Evolutionary conservation across 2,113 vertebrate species (phyloP).

Genomic region (Embiotoca jacksoni): DNA sequence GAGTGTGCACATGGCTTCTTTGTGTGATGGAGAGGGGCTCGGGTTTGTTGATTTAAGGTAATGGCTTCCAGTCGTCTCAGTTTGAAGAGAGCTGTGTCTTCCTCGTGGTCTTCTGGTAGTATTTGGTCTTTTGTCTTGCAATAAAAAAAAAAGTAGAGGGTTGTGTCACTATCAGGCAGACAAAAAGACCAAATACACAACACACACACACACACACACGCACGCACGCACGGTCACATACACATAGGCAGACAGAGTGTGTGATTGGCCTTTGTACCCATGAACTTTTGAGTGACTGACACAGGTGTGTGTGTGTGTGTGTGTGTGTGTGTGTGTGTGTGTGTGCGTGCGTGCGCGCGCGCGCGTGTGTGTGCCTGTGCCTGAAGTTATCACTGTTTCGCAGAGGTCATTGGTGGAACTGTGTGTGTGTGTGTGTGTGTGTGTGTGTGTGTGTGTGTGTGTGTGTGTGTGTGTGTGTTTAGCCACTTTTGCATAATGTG

Average conservation of each 20-base stretch:
- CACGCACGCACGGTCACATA: not conserved
- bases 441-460: conserved; percentile 9
- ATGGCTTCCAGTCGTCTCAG: conserved; percentile 69
- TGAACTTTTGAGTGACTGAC: conserved; percentile 8
- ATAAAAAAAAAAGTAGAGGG: conserved; percentile 5
- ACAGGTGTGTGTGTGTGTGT: conserved; percentile 11
- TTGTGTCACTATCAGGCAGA: conserved; percentile 22
- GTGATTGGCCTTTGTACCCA: not conserved
- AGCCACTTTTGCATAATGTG: conserved; percentile 49
- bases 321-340: not conserved
- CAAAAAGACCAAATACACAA: conserved; percentile 7
- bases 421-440: not conserved
- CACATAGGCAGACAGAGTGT: not conserved
- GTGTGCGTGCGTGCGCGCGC: not conserved
- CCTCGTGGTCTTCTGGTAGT: too few species aligned
- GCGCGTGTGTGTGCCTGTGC: too few species aligned
- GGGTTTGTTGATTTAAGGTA: conserved; percentile 71
- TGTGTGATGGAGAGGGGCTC: conserved; percentile 43
- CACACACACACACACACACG: conserved; percentile 6
- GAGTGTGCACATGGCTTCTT: conserved; percentile 66
- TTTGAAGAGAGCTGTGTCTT: conserved; percentile 30
- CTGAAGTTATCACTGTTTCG: conserved; percentile 23
- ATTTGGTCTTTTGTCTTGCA: too few species aligned
- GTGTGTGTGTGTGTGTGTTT: conserved; percentile 12
- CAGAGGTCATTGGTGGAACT: conserved; percentile 53